Conservation (phyloP, 2,797 vertebrate genomes). For the Perodicticus potto region DNA sequence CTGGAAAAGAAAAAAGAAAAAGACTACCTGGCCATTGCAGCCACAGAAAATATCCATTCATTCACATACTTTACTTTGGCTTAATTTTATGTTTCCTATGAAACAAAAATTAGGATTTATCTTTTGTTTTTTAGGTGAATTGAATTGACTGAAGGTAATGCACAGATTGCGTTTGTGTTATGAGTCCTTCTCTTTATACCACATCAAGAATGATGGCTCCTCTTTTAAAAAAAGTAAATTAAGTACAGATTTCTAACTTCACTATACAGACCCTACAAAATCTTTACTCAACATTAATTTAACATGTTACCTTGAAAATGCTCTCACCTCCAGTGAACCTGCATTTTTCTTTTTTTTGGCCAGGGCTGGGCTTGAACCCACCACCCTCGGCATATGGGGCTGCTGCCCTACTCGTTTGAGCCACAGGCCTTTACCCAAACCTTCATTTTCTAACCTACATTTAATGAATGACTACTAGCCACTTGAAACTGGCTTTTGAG, state of each 20-base stretch:
- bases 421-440: no score
- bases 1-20: not conserved
- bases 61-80: not conserved
- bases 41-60: not conserved
- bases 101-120: not conserved
- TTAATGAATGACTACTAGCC: not conserved
- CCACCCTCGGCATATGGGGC: no score
- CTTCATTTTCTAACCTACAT: not conserved
- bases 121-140: not conserved
- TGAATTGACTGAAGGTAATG: not conserved
- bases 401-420: no score
- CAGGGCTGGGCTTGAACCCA: no score
- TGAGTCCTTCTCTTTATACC: not conserved
- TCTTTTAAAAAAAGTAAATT: not conserved
- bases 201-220: not conserved
- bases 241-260: not conserved
- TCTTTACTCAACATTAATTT: not conserved
- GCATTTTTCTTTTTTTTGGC: not conserved
- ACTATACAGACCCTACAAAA: not conserved
- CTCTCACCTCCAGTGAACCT: not conserved
- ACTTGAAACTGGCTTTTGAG: not conserved
- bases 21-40: not conserved
- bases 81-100: not conserved
- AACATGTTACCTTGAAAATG: not conserved
- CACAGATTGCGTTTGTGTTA: not conserved